phyloP scores from a whole-genome alignment of 2,888 invertebrate species.

The Drosophila niveifrons region DNA sequence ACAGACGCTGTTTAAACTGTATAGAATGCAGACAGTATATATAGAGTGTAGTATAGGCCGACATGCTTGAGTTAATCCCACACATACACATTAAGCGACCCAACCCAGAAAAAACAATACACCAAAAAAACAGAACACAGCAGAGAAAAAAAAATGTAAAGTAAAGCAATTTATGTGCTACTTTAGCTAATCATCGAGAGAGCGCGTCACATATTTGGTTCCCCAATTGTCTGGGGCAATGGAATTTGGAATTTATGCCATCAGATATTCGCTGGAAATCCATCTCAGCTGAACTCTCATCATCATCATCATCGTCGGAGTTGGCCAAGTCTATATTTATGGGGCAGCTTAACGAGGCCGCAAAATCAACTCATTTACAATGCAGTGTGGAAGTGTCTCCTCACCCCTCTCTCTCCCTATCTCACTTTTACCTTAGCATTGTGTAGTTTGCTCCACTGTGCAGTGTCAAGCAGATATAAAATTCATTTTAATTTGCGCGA shows the following conservation, averaged over 20 bases:
- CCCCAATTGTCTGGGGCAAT: slow-evolving; percentile 53
- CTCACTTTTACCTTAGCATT: background rate
- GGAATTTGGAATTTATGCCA: slow-evolving; percentile 69
- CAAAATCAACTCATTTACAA: slow-evolving; percentile 65
- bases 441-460: slow-evolving; percentile 24
- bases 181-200: slow-evolving; percentile 68
- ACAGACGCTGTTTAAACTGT: slow-evolving; percentile 18
- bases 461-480: slow-evolving; percentile 66
- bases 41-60: slow-evolving; percentile 21
- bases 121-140: too few relatives aligned
- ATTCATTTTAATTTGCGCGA: slow-evolving; percentile 68
- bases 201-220: slow-evolving; percentile 55
- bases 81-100: slow-evolving; percentile 37
- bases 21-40: slow-evolving; percentile 4
- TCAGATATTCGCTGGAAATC: slow-evolving; percentile 10
- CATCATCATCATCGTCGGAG: slow-evolving; percentile 6
- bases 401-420: too few relatives aligned
- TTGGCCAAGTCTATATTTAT: slow-evolving; percentile 49
- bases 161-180: slow-evolving; percentile 63
- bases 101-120: slow-evolving; percentile 38
- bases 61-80: slow-evolving; percentile 69
- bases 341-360: slow-evolving; percentile 47
- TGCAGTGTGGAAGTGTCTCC: slow-evolving; percentile 43
- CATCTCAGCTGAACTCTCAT: slow-evolving; percentile 33
- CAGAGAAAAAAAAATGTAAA: slow-evolving; percentile 13